Base-by-base conservation (phyloP, 2,113 vertebrate species). In the Sebastes schlegelii region DNA sequence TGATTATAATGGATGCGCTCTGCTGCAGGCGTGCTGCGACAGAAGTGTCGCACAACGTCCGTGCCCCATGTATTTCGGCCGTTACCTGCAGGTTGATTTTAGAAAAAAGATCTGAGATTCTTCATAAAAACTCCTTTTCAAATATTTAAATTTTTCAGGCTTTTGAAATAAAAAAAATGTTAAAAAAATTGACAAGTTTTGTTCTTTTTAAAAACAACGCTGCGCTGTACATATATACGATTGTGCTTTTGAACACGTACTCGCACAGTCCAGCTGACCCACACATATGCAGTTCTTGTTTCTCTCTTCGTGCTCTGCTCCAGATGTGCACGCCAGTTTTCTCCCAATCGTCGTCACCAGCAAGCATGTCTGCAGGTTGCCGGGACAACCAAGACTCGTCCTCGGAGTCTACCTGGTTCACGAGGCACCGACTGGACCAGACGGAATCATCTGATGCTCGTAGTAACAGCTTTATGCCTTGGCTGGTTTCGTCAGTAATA, bases 401-500 rank as follows among this genome's bases (percentile, higher is more conserved):
- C 40, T 34, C 66, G 19, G 70, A 75, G 69, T 77, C 70, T 34
- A n/a, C 72, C 16, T 62, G 85, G 77, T 54, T 80, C 75, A 57
- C 12, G 8, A 45, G 76, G 75, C 46, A 48, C 42, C 14, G 46
- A 42, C 72, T 54, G 74, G 76, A 63, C 49, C 86, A 86, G 80
- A 85, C 72, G 77, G 57, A 80, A 68, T 71, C 34, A 55, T 84
- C 80, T 48, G 70, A 80, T 61, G 74, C 69, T 57, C 57, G 69
- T 66, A 42, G 71, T 91, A 89, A 93, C 90, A 92, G 90, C 91
- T 73, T 82, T 73, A 86, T 72, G 89, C 93, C 91, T 83, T 77
- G 73, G 87, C 89, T 91, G 86, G 86, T 88, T 88, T 84, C 78
- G 71, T 92, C 89, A 79, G 83, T 80, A 91, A 94, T 95, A 94